phyloP scores from a whole-genome alignment of 2,888 invertebrate species.

The Himalopsyche tibetana region DNA sequence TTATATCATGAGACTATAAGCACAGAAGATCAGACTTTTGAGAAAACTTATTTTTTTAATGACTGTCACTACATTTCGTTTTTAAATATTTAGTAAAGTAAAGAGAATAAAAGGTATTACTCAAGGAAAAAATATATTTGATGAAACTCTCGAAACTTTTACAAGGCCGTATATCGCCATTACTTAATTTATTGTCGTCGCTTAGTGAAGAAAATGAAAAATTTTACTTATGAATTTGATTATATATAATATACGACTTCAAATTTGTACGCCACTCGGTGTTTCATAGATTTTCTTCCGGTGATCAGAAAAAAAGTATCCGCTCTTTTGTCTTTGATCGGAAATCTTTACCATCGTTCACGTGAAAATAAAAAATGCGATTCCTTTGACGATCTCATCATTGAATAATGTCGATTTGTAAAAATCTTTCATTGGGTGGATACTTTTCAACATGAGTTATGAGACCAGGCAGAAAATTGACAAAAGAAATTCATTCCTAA shows the following conservation, averaged over 20 bases:
- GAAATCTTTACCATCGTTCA: constrained; percentile 30
- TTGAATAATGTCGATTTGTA: constrained; percentile 26
- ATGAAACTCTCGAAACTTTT: no score
- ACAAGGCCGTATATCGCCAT: no score
- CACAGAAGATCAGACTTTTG: no score
- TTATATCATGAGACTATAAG: no score
- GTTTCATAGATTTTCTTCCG: neutral
- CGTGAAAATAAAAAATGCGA: constrained; percentile 17
- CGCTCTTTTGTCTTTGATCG: constrained; percentile 28
- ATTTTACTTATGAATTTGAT: neutral
- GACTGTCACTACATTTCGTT: no score
- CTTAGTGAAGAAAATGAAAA: no score
- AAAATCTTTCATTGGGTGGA: neutral
- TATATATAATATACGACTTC: neutral
- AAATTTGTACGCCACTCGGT: neutral
- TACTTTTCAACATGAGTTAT: neutral
- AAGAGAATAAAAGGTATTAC: no score
- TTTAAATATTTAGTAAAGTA: no score
- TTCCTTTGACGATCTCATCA: constrained; percentile 23
- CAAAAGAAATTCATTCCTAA: neutral
- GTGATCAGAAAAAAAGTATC: neutral
- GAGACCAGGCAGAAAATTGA: neutral
- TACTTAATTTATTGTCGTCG: no score
- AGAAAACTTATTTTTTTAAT: no score
- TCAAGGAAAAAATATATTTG: no score